Percentiles rank a stretch among this genome's conserved stretches.
Evolutionary conservation across 2,888 invertebrate species (phyloP).

Genomic region (Heterodera filipjevi): DNA sequence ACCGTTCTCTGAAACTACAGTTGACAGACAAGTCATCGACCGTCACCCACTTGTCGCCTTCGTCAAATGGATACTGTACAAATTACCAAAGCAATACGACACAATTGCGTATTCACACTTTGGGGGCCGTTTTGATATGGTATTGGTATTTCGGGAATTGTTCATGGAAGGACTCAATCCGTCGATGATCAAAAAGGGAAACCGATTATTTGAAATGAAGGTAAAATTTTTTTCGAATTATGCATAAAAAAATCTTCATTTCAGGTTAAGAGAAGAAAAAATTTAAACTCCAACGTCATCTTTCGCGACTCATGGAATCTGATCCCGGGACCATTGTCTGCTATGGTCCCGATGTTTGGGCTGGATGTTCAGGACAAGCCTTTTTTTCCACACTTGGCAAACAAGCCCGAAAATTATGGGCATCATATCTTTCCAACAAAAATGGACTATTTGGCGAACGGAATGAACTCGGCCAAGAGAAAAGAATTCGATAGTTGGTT

Average conservation of each 20-base stretch:
- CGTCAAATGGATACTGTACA: constrained; percentile 29
- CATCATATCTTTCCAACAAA: neutral
- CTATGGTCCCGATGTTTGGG: constrained; percentile 10
- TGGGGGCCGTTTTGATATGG: constrained; percentile 27
- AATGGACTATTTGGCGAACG: neutral
- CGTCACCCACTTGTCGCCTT: constrained; percentile 18
- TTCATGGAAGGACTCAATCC: constrained; percentile 14
- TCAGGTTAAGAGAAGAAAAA: neutral
- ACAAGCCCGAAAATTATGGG: neutral
- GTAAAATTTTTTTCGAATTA: neutral
- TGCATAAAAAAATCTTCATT: neutral
- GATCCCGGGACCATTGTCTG: neutral
- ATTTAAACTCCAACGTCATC: neutral
- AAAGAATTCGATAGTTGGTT: constrained; percentile 16
- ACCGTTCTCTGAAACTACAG: neutral
- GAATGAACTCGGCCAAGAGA: constrained; percentile 7
- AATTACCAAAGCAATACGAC: constrained; percentile 7
- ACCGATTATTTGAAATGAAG: neutral
- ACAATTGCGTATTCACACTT: constrained; percentile 10
- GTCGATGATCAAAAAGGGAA: constrained; percentile 8
- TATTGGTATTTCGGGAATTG: constrained; percentile 17
- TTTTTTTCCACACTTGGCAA: too few relatives aligned
- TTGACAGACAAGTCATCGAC: neutral
- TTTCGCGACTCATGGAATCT: constrained; percentile 22
- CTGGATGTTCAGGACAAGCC: constrained; percentile 17